phyloP scores from a whole-genome alignment of 2,888 invertebrate species.

The Eurois occulta region DNA sequence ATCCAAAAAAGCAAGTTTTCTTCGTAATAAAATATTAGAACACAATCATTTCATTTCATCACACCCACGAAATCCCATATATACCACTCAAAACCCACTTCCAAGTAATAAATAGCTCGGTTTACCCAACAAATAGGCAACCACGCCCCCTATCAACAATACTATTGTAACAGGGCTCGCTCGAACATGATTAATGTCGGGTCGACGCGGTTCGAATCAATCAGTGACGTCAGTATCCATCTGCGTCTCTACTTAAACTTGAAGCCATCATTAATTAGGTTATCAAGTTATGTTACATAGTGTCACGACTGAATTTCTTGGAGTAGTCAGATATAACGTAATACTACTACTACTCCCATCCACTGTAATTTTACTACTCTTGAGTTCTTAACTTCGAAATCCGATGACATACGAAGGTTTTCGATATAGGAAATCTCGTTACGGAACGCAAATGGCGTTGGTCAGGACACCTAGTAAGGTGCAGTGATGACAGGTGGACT shows the following conservation, averaged over 20 bases:
- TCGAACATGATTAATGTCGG: conserved; percentile 78
- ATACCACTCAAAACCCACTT: conserved; percentile 5
- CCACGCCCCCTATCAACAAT: conserved; percentile 60
- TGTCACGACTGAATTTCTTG: not conserved
- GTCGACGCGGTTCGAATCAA: conserved; percentile 76
- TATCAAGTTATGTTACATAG: conserved; percentile 30
- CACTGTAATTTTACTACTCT: too few relatives aligned
- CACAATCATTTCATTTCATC: not conserved
- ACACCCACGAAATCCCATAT: conserved; percentile 6
- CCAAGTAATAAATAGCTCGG: conserved; percentile 50
- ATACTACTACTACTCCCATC: not conserved
- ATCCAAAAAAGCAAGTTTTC: not conserved
- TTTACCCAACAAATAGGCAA: conserved; percentile 54
- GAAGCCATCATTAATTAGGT: conserved; percentile 52
- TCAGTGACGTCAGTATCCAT: conserved; percentile 77
- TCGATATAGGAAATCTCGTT: too few relatives aligned
- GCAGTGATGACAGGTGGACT: too few relatives aligned
- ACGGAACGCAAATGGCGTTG: too few relatives aligned
- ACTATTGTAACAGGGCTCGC: conserved; percentile 65
- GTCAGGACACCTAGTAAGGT: too few relatives aligned
- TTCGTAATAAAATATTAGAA: not conserved
- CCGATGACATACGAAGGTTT: too few relatives aligned
- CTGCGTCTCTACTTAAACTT: conserved; percentile 72
- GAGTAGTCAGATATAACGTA: not conserved
- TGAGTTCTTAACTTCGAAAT: too few relatives aligned